Conservation (phyloP, 2,888 invertebrate species). For the Brachypterus glaber region DNA sequence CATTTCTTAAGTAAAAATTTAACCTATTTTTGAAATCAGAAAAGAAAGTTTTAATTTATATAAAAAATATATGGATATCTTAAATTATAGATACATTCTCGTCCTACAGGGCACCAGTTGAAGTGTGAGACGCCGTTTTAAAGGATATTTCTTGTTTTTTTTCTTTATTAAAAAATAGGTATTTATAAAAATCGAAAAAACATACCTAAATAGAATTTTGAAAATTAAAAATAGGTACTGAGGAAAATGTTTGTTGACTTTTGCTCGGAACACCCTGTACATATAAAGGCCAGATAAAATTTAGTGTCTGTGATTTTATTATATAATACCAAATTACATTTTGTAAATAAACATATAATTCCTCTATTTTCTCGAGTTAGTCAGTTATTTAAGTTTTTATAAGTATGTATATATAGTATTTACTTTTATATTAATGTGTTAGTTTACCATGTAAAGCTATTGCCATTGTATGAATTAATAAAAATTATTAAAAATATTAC, state of each 20-base stretch:
- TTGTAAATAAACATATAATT: slow-evolving; percentile 29
- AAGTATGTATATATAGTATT: slow-evolving; percentile 35
- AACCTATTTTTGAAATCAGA: too few relatives aligned
- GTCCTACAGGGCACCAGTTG: too few relatives aligned
- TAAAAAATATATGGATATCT: too few relatives aligned
- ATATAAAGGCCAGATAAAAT: slow-evolving; percentile 36
- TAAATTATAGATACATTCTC: too few relatives aligned
- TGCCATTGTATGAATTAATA: slow-evolving; percentile 33
- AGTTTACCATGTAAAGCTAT: slow-evolving; percentile 32
- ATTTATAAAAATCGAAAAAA: slow-evolving; percentile 3
- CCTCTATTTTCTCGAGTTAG: slow-evolving; percentile 33
- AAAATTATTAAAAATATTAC: too few relatives aligned
- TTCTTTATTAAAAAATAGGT: slow-evolving; percentile 13
- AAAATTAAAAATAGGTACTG: too few relatives aligned
- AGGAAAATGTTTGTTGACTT: background rate
- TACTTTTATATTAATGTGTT: slow-evolving; percentile 38
- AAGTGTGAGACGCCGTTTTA: too few relatives aligned
- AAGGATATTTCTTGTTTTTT: slow-evolving; percentile 13
- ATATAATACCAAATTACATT: slow-evolving; percentile 34
- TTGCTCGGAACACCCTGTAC: slow-evolving; percentile 22
- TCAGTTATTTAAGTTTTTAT: slow-evolving; percentile 35
- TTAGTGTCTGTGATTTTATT: slow-evolving; percentile 42
- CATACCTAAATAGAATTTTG: too few relatives aligned
- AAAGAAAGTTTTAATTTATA: too few relatives aligned
- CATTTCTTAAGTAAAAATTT: too few relatives aligned